Percentiles rank a stretch among this genome's conserved stretches.
phyloP scores from a whole-genome alignment of 2,113 vertebrate species.

The Neogobius melanostomus region DNA sequence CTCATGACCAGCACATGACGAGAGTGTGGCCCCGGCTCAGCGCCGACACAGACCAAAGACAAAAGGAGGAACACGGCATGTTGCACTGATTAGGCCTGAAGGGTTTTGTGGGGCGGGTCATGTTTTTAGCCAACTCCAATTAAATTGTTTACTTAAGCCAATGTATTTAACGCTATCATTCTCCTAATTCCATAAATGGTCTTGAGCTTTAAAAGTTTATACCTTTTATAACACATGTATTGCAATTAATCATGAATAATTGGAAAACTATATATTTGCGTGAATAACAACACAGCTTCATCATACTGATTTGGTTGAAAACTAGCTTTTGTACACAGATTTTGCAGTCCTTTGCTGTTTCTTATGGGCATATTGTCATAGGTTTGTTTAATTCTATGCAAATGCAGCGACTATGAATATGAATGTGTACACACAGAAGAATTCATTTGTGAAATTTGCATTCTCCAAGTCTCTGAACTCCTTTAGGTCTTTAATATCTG shows the following conservation, averaged over 20 bases:
- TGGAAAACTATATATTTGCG: too few relatives aligned
- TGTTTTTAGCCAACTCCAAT: neutral
- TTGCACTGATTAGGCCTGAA: constrained; percentile 12
- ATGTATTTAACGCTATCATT: neutral
- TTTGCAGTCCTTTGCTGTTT: constrained; percentile 6
- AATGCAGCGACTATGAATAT: constrained; percentile 12
- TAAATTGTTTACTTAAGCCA: neutral
- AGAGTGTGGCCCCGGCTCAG: constrained; percentile 48
- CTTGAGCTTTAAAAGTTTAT: neutral
- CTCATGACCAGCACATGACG: constrained; percentile 76
- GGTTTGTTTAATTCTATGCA: constrained; percentile 7
- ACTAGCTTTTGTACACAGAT: neutral
- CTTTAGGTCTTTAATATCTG: constrained; percentile 7
- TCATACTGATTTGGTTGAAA: too few relatives aligned
- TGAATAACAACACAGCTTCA: too few relatives aligned
- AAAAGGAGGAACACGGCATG: constrained; percentile 28
- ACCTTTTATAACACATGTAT: neutral
- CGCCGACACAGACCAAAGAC: constrained; percentile 36
- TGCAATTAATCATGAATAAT: too few relatives aligned
- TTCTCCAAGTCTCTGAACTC: constrained; percentile 4
- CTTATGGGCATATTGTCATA: neutral
- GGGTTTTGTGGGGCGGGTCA: constrained; percentile 8
- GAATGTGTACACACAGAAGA: constrained; percentile 6
- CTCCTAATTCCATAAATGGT: neutral
- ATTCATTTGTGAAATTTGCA: neutral